Conservation (phyloP, 1,140 invertebrate species). For the Whitmania pigra region DNA sequence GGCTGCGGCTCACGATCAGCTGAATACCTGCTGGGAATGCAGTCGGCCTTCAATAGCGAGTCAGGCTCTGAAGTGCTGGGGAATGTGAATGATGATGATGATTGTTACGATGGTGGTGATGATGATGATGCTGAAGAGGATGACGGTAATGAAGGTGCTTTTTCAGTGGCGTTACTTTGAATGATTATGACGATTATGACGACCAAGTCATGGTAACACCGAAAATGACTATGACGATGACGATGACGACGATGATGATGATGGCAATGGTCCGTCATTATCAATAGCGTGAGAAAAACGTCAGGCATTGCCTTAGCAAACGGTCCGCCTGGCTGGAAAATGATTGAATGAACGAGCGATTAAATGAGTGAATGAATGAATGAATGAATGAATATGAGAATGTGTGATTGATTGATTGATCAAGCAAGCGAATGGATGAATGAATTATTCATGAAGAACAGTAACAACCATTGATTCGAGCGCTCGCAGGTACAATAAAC, state of each 20-base stretch:
- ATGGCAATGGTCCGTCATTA: no score
- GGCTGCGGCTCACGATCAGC: no score
- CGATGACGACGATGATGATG: neutral
- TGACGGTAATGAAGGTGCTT: neutral
- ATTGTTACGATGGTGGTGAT: neutral
- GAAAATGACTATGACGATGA: constrained; percentile 9
- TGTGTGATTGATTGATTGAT: constrained; percentile 6
- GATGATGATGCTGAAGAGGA: constrained; percentile 1
- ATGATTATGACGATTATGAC: neutral
- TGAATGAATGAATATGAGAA: constrained; percentile 11
- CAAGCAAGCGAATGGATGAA: neutral
- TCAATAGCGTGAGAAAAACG: no score
- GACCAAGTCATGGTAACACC: neutral
- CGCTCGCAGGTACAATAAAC: neutral
- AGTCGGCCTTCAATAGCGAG: no score
- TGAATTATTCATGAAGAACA: neutral
- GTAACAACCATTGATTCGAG: neutral
- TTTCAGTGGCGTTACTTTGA: no score
- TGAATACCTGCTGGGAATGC: no score
- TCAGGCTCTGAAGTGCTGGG: neutral
- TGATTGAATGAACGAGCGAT: neutral
- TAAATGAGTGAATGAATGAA: constrained; percentile 17
- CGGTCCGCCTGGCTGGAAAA: neutral
- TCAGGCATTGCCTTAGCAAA: neutral
- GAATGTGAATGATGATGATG: neutral